phyloP scores from a whole-genome alignment of 2,113 vertebrate genomes.

The Hippopotamus amphibius region DNA sequence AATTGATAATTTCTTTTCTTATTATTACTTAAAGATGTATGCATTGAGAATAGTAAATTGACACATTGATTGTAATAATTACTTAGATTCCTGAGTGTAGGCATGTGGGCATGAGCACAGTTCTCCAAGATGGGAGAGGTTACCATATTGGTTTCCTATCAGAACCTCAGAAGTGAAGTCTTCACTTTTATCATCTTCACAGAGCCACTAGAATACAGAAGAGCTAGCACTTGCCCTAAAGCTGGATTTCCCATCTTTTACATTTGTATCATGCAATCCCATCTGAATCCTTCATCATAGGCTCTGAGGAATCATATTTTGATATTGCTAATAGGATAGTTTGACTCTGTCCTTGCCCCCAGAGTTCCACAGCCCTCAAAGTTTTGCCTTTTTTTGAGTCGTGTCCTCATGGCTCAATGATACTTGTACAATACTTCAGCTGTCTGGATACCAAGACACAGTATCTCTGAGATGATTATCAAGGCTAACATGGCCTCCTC shows the following conservation, averaged over 20 bases:
- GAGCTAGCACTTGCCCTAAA: neutral
- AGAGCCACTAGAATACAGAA: neutral
- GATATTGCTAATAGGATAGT: neutral
- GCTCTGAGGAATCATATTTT: neutral
- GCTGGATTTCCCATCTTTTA: neutral
- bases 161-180: neutral
- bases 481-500: neutral
- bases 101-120: neutral
- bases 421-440: constrained; percentile 53
- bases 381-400: neutral
- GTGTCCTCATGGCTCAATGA: neutral
- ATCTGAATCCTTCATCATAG: neutral
- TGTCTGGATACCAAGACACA: neutral
- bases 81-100: neutral
- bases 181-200: neutral
- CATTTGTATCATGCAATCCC: neutral
- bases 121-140: neutral
- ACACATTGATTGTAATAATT: constrained; percentile 10
- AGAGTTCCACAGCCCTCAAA: neutral
- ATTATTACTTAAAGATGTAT: neutral
- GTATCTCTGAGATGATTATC: neutral
- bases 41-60: neutral
- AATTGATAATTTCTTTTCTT: neutral
- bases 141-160: neutral
- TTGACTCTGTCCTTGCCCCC: neutral